Percentiles rank a stretch among this genome's conserved stretches.
These are phyloP conservation scores for Eutrigla gurnardus DNA, from an alignment of 2,797 vertebrate genomes.

Conservation along the genomic window DNA sequence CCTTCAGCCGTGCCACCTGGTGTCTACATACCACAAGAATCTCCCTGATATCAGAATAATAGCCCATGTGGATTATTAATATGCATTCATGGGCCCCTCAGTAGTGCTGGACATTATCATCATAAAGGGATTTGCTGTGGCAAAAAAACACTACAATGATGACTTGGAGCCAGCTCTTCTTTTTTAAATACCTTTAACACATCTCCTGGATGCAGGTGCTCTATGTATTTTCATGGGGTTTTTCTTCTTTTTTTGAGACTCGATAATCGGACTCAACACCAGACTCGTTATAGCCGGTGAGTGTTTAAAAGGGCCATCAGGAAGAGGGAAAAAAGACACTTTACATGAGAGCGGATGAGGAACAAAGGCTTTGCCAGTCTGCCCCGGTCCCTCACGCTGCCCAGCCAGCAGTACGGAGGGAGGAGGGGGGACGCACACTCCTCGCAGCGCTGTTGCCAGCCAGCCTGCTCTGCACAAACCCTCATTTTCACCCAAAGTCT, in stretches of 20 bases:
- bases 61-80: conserved; percentile 40
- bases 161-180: not conserved
- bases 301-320: conserved; percentile 22
- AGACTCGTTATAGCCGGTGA: conserved; percentile 1
- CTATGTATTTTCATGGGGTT: not conserved
- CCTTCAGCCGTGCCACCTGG: conserved; percentile 70
- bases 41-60: conserved; percentile 34
- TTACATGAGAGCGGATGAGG: conserved; percentile 60
- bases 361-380: conserved; percentile 82
- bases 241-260: not conserved
- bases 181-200: conserved; percentile 6
- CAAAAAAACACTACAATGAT: conserved; percentile 15
- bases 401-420: conserved; percentile 67
- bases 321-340: conserved; percentile 53
- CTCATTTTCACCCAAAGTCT: conserved; percentile 34
- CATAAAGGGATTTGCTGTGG: conserved; percentile 34
- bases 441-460: conserved; percentile 62
- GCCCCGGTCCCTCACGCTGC: conserved; percentile 72
- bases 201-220: conserved; percentile 10
- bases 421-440: conserved; percentile 45
- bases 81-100: conserved; percentile 11
- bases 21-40: conserved; percentile 41
- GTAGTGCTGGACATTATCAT: conserved; percentile 42
- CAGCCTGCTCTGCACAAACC: conserved; percentile 51
- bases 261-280: not conserved